Percentiles rank a stretch among this genome's conserved stretches.
phyloP scores from a whole-genome alignment of 2,797 vertebrate genomes.

The Botia kubotai region DNA sequence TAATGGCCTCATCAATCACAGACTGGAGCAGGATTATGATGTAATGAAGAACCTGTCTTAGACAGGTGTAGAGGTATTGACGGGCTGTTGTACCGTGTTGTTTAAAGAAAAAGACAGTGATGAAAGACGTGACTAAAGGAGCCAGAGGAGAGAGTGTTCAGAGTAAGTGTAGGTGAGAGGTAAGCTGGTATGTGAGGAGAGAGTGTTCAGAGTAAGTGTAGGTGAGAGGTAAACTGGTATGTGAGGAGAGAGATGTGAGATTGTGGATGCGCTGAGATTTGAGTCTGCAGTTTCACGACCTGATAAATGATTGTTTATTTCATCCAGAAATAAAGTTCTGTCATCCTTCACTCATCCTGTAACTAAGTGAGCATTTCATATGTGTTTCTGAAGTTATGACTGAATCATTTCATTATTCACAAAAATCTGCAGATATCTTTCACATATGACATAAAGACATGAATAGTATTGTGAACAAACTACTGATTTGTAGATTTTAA shows the following conservation, averaged over 20 bases:
- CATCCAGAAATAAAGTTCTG: too few relatives aligned
- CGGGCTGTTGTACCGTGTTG: conserved; percentile 63
- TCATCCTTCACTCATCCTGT: too few relatives aligned
- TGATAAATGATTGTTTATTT: conserved; percentile 80
- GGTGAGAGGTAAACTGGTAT: background rate
- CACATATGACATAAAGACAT: too few relatives aligned
- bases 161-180: background rate
- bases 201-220: background rate
- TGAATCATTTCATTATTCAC: too few relatives aligned
- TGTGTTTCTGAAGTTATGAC: too few relatives aligned
- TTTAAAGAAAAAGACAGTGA: conserved; percentile 62
- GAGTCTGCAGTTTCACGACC: conserved; percentile 69
- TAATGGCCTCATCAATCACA: conserved; percentile 77
- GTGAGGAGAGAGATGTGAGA: conserved; percentile 32
- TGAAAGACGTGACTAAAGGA: too few relatives aligned
- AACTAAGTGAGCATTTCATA: too few relatives aligned
- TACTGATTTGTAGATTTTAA: too few relatives aligned
- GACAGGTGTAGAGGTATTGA: conserved; percentile 70
- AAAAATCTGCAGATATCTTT: too few relatives aligned
- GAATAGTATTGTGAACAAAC: too few relatives aligned
- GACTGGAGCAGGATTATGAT: conserved; percentile 72
- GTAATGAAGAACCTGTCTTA: conserved; percentile 64
- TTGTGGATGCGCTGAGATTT: conserved; percentile 40
- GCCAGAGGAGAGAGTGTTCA: background rate
- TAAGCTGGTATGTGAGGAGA: background rate